Percentiles rank a stretch among this genome's conserved stretches.
These are phyloP conservation scores for Dicyrtoma fusca DNA, from an alignment of 2,888 invertebrate species.

Conservation along the genomic window DNA sequence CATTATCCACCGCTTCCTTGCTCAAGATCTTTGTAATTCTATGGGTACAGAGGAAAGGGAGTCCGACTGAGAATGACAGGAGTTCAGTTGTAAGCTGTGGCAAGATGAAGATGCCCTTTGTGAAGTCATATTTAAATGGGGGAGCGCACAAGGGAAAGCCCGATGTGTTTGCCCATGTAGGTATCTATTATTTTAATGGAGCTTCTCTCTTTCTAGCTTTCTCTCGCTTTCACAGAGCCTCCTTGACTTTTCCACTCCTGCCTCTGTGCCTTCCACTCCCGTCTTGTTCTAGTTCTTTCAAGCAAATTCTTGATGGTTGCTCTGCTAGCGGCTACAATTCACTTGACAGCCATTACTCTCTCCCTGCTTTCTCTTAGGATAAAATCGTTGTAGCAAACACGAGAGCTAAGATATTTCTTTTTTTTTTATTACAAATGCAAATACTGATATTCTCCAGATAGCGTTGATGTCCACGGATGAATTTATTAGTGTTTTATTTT, in stretches of 20 bases:
- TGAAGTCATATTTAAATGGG: slow-evolving; percentile 2
- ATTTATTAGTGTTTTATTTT: too few relatives aligned
- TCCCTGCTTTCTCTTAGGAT: too few relatives aligned
- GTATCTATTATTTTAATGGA: slow-evolving; percentile 24
- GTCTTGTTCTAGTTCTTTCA: too few relatives aligned
- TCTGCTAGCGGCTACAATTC: background rate
- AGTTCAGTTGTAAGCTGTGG: background rate
- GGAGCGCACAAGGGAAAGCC: slow-evolving; percentile 12
- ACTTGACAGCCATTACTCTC: background rate
- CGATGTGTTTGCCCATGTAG: slow-evolving; percentile 27
- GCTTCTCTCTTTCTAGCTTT: slow-evolving; percentile 11
- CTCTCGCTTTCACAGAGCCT: background rate
- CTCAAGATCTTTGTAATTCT: slow-evolving; percentile 8
- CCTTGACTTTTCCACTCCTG: background rate
- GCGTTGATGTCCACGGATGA: too few relatives aligned
- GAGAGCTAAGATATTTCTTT: too few relatives aligned
- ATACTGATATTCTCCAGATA: too few relatives aligned
- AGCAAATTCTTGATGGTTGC: too few relatives aligned
- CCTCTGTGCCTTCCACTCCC: background rate
- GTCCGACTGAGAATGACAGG: slow-evolving; percentile 13
- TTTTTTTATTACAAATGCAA: too few relatives aligned
- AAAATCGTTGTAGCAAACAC: too few relatives aligned
- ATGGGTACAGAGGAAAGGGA: slow-evolving; percentile 16
- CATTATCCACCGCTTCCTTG: background rate
- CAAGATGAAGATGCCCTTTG: background rate